Percentiles rank a stretch among this genome's conserved stretches.
Conservation (phyloP, 2,888 invertebrate species). For the Eupithecia dodoneata region DNA sequence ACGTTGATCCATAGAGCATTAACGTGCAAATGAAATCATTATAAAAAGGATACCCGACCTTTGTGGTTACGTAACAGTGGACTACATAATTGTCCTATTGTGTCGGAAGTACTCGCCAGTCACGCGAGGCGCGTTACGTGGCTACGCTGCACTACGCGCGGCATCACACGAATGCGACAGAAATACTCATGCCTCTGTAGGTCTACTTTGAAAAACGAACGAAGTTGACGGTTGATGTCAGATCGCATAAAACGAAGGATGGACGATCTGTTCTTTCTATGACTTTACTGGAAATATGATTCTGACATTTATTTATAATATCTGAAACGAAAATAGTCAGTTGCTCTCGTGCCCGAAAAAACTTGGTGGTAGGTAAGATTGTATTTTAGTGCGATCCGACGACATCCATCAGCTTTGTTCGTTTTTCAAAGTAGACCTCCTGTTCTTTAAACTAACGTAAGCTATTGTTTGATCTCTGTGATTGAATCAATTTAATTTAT, state of each 20-base stretch:
- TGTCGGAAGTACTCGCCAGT: conserved; percentile 51
- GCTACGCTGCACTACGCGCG: conserved; percentile 30
- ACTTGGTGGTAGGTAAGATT: neutral
- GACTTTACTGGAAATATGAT: neutral
- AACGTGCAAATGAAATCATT: conserved; percentile 63
- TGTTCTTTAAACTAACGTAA: conserved; percentile 29
- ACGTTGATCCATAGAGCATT: conserved; percentile 50
- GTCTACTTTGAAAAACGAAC: neutral
- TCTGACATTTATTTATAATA: neutral
- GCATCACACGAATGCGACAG: conserved; percentile 27
- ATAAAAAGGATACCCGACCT: conserved; percentile 56
- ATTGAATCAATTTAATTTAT: conserved; percentile 33
- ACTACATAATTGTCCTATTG: conserved; percentile 53
- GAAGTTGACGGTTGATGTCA: neutral
- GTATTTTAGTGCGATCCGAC: neutral
- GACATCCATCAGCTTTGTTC: neutral
- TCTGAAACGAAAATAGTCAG: neutral
- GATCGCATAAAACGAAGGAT: neutral
- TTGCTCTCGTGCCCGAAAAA: neutral
- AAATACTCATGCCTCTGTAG: conserved; percentile 12
- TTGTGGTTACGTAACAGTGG: conserved; percentile 55
- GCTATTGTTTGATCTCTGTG: conserved; percentile 35
- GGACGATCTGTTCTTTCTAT: neutral
- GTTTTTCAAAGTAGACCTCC: neutral
- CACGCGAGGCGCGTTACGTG: conserved; percentile 51